phyloP scores from a whole-genome alignment of 2,797 vertebrate species.

The Myioborus miniatus region DNA sequence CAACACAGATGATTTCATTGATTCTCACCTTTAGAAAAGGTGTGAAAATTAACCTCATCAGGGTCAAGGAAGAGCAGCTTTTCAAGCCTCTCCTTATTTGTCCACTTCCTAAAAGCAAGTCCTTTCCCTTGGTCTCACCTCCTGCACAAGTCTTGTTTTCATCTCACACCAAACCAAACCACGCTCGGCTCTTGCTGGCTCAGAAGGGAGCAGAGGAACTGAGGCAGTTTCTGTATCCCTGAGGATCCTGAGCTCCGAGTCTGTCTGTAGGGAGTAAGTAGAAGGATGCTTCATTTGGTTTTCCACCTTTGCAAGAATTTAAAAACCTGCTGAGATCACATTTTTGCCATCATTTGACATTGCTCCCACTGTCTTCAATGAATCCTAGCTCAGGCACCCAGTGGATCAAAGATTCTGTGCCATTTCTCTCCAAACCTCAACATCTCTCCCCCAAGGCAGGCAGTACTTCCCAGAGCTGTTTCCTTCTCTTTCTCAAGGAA shows the following conservation, averaged over 20 bases:
- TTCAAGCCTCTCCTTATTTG: background rate
- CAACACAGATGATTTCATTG: background rate
- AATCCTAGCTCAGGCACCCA: background rate
- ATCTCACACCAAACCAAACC: background rate
- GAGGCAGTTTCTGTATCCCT: background rate
- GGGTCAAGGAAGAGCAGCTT: background rate
- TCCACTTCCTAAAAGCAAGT: background rate
- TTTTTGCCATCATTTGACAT: background rate
- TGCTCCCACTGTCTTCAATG: background rate
- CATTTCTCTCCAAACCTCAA: background rate
- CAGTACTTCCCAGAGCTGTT: background rate
- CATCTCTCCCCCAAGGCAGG: background rate
- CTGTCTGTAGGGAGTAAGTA: background rate
- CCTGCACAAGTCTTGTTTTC: background rate
- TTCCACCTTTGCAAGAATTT: background rate
- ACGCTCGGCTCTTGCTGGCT: background rate
- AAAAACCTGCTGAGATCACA: background rate
- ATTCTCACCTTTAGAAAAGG: background rate
- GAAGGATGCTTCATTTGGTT: background rate
- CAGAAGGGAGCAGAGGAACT: background rate
- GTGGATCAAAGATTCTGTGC: background rate
- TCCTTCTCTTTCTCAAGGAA: conserved; percentile 35
- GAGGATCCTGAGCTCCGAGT: background rate
- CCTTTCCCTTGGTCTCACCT: background rate
- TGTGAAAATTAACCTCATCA: background rate